phyloP scores from a whole-genome alignment of 2,113 vertebrate genomes.

The Dasyornis broadbenti region DNA sequence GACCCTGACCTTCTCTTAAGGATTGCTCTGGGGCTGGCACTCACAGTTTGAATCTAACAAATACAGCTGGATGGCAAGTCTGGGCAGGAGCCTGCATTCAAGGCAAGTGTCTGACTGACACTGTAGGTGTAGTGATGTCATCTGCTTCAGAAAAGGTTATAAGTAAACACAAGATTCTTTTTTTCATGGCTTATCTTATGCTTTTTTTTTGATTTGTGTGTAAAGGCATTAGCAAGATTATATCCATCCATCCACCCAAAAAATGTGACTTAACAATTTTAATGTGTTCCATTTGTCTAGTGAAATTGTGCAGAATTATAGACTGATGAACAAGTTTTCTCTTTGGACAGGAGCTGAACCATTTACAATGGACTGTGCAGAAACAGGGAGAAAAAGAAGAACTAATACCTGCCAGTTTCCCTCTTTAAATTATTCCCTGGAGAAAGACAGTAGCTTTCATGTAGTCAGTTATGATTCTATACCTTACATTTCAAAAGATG shows the following conservation, averaged over 20 bases:
- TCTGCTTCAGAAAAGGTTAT: neutral
- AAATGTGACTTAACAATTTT: neutral
- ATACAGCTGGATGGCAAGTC: neutral
- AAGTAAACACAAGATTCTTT: neutral
- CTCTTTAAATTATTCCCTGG: neutral
- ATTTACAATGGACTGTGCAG: neutral
- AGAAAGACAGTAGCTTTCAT: neutral
- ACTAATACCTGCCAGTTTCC: neutral
- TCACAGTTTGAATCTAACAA: neutral
- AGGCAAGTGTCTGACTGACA: neutral
- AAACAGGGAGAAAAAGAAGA: neutral
- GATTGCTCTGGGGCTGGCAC: neutral
- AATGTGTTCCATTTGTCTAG: neutral
- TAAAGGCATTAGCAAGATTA: neutral
- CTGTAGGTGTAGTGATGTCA: neutral
- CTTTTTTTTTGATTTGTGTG: neutral
- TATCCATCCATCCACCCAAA: neutral
- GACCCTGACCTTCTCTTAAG: neutral
- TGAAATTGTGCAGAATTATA: neutral
- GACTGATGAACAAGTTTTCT: neutral
- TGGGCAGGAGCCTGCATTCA: neutral
- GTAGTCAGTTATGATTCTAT: neutral
- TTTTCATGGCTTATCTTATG: neutral
- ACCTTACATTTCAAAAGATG: neutral
- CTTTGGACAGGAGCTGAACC: neutral